phyloP scores from a whole-genome alignment of 1,140 invertebrate genomes.

The Leptoteleia sp. region DNA sequence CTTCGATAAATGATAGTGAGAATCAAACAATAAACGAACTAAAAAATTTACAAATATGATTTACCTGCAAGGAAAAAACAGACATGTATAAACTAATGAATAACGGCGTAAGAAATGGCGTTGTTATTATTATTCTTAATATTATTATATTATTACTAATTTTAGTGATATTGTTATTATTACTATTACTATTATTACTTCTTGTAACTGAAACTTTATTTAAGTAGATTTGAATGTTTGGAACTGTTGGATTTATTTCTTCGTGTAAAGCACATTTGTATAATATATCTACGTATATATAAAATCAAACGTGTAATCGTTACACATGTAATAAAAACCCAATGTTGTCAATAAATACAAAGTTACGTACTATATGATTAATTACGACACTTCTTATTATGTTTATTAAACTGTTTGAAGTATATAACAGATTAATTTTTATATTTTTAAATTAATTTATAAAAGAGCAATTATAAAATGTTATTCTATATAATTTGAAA shows the following conservation, averaged over 20 bases:
- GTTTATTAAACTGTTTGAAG: no score
- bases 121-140: background rate
- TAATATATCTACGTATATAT: conserved; percentile 60
- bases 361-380: conserved; percentile 70
- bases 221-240: conserved; percentile 37
- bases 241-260: conserved; percentile 51
- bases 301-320: conserved; percentile 55
- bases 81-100: conserved; percentile 24
- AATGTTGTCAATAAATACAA: conserved; percentile 65
- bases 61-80: conserved; percentile 29
- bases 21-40: conserved; percentile 24
- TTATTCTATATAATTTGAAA: no score
- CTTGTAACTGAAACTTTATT: conserved; percentile 1
- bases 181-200: conserved; percentile 14
- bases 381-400: conserved; percentile 18
- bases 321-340: conserved; percentile 64
- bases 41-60: background rate
- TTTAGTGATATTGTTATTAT: conserved; percentile 22
- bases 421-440: no score
- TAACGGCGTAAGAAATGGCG: no score
- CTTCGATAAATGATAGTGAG: conserved; percentile 27
- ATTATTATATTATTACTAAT: conserved; percentile 9
- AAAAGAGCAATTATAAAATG: no score
- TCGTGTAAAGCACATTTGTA: conserved; percentile 58
- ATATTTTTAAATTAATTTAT: no score